Evolutionary conservation across 2,888 invertebrate species (phyloP), one percentile per base, ranked within the genome.

Genomic region (Petrolisthes manimaculis): DNA sequence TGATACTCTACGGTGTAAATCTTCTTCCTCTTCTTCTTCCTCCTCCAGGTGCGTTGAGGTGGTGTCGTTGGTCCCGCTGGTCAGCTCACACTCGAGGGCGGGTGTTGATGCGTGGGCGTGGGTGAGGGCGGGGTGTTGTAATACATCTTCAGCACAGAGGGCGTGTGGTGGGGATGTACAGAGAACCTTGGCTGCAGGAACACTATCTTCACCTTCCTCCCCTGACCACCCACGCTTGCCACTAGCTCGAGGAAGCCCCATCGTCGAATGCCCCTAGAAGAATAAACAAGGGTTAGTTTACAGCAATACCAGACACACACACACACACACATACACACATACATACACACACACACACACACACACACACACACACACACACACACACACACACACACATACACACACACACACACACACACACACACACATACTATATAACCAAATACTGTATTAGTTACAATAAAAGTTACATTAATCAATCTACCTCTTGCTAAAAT

Each of bases 121-220:
- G 86, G 86, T 83, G 88, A 84, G 84, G 89, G 89, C 69, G 61
- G 89, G 88, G 69, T 89, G 90, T 54, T 89, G 86, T 55, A 89
- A 78, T 69, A 90, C 90, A 86, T 90, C 90, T 88, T 90, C 90
- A 69, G 90, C 90, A 86, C 90, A 90, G 74, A 90, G 86, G 69
- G 89, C 90, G 86, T 90, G 89, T 61, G 90, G 90, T 21, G 90
- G 90, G n/a, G 90, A 90, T 5, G 90, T 90, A 54, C 90, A 90
- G 67, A 90, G 83, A 86, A 89, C 85, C 84, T 90, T 90, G 77
- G 89, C 83, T 18, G 90, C 81, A 18, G 90, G 89, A 77, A 88
- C 86, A 18, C 74, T 56, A 21, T 89, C 89, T 54, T 75, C 84
- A 24, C 83, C 81, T 61, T 89, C 89, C 61, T 89, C 90, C 21